Percentiles rank a stretch among this genome's conserved stretches.
Conservation (phyloP, 2,888 invertebrate genomes). For the Hypomecis punctinalis region DNA sequence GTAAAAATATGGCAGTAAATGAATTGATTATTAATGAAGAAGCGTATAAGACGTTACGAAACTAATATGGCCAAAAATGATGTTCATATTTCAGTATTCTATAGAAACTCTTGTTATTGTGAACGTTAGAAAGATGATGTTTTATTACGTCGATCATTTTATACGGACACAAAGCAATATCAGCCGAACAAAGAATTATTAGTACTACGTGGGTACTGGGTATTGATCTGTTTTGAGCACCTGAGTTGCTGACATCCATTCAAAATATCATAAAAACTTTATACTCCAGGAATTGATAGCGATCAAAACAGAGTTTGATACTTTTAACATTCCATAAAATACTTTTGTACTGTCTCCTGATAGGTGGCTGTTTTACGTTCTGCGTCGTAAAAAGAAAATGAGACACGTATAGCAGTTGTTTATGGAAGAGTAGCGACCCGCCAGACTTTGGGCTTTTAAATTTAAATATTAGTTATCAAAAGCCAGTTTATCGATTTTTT, state of each 20-base stretch:
- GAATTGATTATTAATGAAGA: too few species aligned
- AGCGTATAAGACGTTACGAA: too few species aligned
- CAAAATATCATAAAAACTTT: slow-evolving; percentile 53
- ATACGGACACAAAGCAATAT: slow-evolving; percentile 36
- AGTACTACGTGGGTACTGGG: slow-evolving; percentile 33
- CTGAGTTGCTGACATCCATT: slow-evolving; percentile 49
- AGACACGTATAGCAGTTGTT: slow-evolving; percentile 24
- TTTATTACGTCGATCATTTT: slow-evolving; percentile 37
- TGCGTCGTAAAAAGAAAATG: slow-evolving; percentile 38
- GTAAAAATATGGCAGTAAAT: too few species aligned
- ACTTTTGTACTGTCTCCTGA: slow-evolving; percentile 49
- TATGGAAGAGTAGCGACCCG: neutral
- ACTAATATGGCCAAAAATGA: too few species aligned
- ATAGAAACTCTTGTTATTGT: too few species aligned
- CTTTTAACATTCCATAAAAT: slow-evolving; percentile 57
- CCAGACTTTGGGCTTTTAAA: too few species aligned
- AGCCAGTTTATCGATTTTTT: too few species aligned
- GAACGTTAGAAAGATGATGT: slow-evolving; percentile 26
- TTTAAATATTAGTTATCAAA: too few species aligned
- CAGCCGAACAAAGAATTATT: slow-evolving; percentile 39
- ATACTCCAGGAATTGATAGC: slow-evolving; percentile 52
- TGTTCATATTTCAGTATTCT: too few species aligned
- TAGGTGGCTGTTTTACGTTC: slow-evolving; percentile 35
- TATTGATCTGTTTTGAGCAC: slow-evolving; percentile 46
- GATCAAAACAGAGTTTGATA: slow-evolving; percentile 56